These are phyloP conservation scores for Agrochola circellaris DNA, from an alignment of 2,888 invertebrate species.

Conservation along the genomic window DNA sequence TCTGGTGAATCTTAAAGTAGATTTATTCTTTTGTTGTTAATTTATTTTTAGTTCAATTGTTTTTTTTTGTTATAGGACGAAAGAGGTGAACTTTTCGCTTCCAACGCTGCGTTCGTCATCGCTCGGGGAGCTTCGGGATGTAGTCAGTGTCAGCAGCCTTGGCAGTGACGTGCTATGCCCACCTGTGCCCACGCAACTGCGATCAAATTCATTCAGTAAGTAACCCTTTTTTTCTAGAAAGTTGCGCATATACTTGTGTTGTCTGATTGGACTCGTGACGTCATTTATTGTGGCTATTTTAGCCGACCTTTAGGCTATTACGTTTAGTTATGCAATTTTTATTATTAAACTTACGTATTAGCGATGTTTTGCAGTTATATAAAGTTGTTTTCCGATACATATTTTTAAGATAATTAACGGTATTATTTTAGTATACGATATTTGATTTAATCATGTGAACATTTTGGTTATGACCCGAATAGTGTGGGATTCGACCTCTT, in stretches of 20 bases:
- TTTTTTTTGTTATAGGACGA: constrained; percentile 79
- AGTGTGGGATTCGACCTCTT: constrained; percentile 19
- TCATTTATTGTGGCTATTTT: constrained; percentile 10
- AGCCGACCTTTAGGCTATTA: background rate
- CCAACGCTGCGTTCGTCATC: constrained; percentile 87
- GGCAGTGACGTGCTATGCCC: constrained; percentile 86
- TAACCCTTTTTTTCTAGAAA: constrained; percentile 63
- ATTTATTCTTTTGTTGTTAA: constrained; percentile 1
- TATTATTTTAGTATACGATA: background rate
- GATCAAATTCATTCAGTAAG: constrained; percentile 93
- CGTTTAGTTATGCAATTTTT: background rate
- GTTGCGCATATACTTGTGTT: background rate
- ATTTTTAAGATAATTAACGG: background rate
- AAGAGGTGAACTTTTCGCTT: constrained; percentile 88
- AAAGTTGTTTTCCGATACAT: background rate
- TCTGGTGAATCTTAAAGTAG: background rate
- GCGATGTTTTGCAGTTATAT: background rate
- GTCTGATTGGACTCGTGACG: constrained; percentile 22
- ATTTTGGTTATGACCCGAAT: constrained; percentile 4
- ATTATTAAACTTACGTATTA: background rate
- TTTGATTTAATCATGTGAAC: constrained; percentile 10
- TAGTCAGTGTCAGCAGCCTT: constrained; percentile 84
- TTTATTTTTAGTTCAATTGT: background rate
- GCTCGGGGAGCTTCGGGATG: constrained; percentile 87
- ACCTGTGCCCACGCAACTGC: constrained; percentile 85